Evolutionary conservation across 1,140 invertebrate species (phyloP), one percentile per base, ranked within the genome.

Genomic region (Zaprionus tsacasi): DNA sequence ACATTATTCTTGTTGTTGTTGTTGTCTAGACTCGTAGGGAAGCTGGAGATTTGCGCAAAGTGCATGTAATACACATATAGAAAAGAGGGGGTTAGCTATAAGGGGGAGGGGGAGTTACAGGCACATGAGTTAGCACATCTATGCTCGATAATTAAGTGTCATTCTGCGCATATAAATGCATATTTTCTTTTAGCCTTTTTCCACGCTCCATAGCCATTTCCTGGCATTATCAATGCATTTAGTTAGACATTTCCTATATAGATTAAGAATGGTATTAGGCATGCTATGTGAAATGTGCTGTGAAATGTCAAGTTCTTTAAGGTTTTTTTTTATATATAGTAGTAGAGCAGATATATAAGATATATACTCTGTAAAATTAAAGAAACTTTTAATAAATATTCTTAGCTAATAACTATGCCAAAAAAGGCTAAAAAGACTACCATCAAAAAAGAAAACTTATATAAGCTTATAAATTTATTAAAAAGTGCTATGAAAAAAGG

Each of bases 1-100:
- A 50, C 45, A 50, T 50, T 50, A 50, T 50, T 25, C 17, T 50
- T 50, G 45, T 50, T 50, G 45, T 50, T 50, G 45, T 50, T 50
- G 45, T 21, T 50, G 45, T 50, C 45, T 50, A 50, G 45, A 50
- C 45, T n/a, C n/a, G 8, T 15, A 45, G 40, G 40, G 40, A 45
- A 45, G 40, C 40, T 45, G 15, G 3, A 45, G 40, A 45, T 45
- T 45, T 15, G n/a, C 40, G 45, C 45, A 25, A 50, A 21, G 45
- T 50, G 45, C 45, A 50, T 50, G 17, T 50, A 50, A 50, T 17
- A 50, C 17, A 50, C 45, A 15, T n/a, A 7, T 0, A n/a, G 0
- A 5, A 0, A 40, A 0, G 1, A 25, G 15, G 3, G 17, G 3
- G 11, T 3, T 15, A 11, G 45, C 6, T 4, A 7, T 3, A 15